These are phyloP conservation scores for Proteles cristata DNA, from an alignment of 2,113 vertebrate species.

Conservation along the genomic window DNA sequence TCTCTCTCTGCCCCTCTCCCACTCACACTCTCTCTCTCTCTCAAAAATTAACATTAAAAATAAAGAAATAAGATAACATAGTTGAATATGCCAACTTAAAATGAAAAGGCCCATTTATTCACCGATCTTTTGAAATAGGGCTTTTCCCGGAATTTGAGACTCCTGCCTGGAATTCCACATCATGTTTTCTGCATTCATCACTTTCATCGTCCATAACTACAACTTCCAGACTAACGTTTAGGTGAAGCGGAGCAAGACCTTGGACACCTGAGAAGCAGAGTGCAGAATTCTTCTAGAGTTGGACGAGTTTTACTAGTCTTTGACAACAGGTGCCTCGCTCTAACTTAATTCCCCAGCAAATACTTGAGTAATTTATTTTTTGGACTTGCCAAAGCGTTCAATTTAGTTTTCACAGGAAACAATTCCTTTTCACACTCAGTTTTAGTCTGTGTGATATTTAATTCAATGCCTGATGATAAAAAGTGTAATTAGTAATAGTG, in stretches of 20 bases:
- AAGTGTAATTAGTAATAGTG: background rate
- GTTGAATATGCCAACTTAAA: background rate
- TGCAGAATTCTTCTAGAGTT: background rate
- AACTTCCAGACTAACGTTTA: background rate
- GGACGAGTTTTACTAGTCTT: background rate
- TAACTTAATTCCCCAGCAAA: background rate
- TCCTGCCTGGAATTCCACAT: background rate
- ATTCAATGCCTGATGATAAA: background rate
- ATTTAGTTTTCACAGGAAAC: background rate
- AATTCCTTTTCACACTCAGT: conserved; percentile 27
- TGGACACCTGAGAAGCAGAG: background rate
- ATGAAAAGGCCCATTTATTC: background rate
- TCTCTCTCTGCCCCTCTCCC: too few species aligned
- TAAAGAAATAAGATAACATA: background rate
- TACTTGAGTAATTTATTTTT: background rate
- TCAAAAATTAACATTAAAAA: too few species aligned
- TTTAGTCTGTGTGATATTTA: background rate
- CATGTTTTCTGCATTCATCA: background rate
- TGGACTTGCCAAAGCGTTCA: background rate
- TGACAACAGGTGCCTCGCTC: background rate
- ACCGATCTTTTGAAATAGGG: background rate
- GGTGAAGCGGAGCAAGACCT: background rate
- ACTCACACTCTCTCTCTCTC: too few species aligned
- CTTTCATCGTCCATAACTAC: background rate
- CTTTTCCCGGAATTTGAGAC: background rate